Evolutionary conservation across 2,113 vertebrate genomes (phyloP).

Genomic region (Etia nguti): DNA sequence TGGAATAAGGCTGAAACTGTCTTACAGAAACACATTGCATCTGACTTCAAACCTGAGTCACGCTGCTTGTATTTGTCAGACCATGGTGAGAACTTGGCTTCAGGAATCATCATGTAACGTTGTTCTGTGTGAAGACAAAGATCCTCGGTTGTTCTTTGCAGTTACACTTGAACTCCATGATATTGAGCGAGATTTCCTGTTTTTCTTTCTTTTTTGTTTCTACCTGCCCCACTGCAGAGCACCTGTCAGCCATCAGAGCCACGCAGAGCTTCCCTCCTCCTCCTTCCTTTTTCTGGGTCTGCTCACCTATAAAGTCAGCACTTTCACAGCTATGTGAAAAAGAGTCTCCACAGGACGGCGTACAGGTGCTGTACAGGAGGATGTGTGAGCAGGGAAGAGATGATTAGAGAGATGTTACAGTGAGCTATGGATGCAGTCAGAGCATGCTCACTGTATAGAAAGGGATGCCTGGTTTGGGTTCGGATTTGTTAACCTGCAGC

Average conservation of each 20-base stretch:
- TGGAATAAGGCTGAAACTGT: neutral
- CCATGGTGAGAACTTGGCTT: neutral
- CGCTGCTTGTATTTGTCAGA: neutral
- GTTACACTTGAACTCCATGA: neutral
- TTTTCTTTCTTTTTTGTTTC: neutral
- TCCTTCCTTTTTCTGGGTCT: neutral
- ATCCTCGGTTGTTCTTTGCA: neutral
- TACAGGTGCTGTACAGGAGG: neutral
- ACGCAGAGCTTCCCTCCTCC: neutral
- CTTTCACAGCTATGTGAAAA: neutral
- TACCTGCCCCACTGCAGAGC: neutral
- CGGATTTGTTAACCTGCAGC: neutral
- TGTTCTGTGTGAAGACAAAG: neutral
- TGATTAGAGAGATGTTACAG: accelerated
- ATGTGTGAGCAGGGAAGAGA: neutral
- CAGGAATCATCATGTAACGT: neutral
- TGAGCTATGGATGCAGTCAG: neutral
- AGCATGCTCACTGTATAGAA: neutral
- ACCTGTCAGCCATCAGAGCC: neutral
- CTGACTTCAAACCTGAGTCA: neutral
- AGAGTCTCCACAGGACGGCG: neutral
- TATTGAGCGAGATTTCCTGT: neutral
- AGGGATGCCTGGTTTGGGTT: neutral
- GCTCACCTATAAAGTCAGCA: neutral
- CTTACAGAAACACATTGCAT: neutral